Base-by-base conservation (phyloP, 2,888 invertebrate genomes). In the Arrhopalites spinosus region DNA sequence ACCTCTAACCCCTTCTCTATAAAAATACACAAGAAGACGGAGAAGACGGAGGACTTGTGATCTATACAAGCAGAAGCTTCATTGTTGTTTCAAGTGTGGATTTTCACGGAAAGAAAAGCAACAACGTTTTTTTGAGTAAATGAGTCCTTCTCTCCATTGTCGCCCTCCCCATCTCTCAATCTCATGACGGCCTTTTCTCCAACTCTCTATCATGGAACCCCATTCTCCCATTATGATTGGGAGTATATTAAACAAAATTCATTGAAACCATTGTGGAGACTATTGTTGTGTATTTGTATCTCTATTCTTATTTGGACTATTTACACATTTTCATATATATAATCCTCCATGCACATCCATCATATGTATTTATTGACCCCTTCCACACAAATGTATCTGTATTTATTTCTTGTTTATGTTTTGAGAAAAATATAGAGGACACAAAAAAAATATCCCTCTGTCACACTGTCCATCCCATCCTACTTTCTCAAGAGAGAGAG, bases 71-170 rank as follows among this genome's bases (percentile, higher is more conserved):
- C n/a, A n/a, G n/a, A n/a, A n/a, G n/a, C 15, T 29, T 7, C 59
- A 75, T 75, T 75, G 71, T 75, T 50, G 36, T 72, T 64, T 75
- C 75, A 67, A 75, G 71, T 72, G 72, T 73, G 68, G 73, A 69
- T 68, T 73, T 43, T 53, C 11, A 50, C 66, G 59, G 45, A 25
- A 61, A 76, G 67, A 53, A 76, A 76, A 73, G 63, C 36, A 71
- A 56, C 7, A 69, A n/a, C 7, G 47, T 61, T 25, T 61, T 69
- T 47, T 64, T 61, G 27, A 56, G 70, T 76, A 76, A 76, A 76
- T 76, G 76, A 76, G 76, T 72, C 73, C 68, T 73, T 53, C 73
- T 72, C 36, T 36, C 36, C 64, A 64, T 64, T 64, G 11, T 36
- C 11, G 36, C 11, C 36, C 36, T 11, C 36, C 5, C 11, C 36